Evolutionary conservation across 2,888 invertebrate genomes (phyloP).

Genomic region (Leptinotarsa haldemani): DNA sequence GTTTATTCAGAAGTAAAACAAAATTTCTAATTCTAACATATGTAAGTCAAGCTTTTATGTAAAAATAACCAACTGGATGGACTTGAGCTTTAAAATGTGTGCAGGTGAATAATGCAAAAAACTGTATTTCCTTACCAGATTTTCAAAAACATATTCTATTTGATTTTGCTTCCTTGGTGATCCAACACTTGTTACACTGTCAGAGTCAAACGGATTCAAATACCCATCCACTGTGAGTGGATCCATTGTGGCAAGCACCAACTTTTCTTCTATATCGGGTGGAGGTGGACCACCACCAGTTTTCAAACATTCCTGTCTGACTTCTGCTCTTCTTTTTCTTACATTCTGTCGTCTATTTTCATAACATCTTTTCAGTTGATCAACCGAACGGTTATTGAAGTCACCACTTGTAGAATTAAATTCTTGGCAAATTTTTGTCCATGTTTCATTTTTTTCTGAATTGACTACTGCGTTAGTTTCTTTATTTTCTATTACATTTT

Average conservation of each 20-base stretch:
- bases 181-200: constrained; percentile 9
- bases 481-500: constrained; percentile 7
- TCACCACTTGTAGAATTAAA: constrained; percentile 5
- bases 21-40: not conserved
- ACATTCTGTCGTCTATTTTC: constrained; percentile 11
- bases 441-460: constrained; percentile 4
- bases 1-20: not conserved
- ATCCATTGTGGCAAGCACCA: constrained; percentile 23
- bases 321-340: not conserved
- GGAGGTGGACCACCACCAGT: constrained; percentile 19
- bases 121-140: not conserved
- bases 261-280: constrained; percentile 1
- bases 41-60: not conserved
- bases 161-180: constrained; percentile 9
- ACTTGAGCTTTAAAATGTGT: not conserved
- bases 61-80: not conserved
- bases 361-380: constrained; percentile 19
- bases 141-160: not conserved
- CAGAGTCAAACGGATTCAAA: constrained; percentile 12
- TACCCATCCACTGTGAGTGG: constrained; percentile 17
- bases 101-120: not conserved
- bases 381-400: constrained; percentile 9
- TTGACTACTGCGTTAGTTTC: constrained; percentile 7
- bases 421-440: constrained; percentile 12
- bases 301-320: constrained; percentile 7